Conservation (phyloP, 2,113 vertebrate genomes). For the Ictalurus furcatus region DNA sequence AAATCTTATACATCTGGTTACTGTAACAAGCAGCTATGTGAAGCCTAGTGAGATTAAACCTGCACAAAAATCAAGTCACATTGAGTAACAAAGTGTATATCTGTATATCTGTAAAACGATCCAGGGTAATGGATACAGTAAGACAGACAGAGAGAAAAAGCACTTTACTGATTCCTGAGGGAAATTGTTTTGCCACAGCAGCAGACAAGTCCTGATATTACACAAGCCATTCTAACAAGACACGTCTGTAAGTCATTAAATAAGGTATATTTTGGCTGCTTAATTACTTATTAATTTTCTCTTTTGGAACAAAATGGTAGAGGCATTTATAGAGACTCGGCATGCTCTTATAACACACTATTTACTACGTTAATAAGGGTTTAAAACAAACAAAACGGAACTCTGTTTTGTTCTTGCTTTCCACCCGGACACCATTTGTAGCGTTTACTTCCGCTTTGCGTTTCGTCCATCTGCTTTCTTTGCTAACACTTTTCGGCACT, state of each 20-base stretch:
- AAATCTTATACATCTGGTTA: neutral
- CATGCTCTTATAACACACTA: neutral
- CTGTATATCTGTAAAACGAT: neutral
- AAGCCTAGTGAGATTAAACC: too few species aligned
- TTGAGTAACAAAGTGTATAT: neutral
- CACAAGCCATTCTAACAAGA: neutral
- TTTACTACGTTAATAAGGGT: neutral
- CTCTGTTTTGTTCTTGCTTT: neutral
- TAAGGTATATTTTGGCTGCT: neutral
- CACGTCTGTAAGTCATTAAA: neutral
- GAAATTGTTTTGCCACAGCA: too few species aligned
- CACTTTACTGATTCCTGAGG: too few species aligned
- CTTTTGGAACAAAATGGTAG: neutral
- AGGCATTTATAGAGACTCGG: neutral
- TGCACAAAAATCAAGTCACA: too few species aligned
- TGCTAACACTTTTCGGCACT: neutral
- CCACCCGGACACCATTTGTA: constrained; percentile 3
- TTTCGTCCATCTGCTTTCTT: neutral
- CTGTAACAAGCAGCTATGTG: too few species aligned
- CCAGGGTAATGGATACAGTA: neutral
- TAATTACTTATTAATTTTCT: neutral
- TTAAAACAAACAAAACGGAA: neutral
- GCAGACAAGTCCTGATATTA: neutral
- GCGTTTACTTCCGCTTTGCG: neutral
- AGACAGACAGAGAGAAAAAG: neutral